These are phyloP conservation scores for Drosophila busckii DNA, from an alignment of 1,140 invertebrate genomes.

Conservation along the genomic window DNA sequence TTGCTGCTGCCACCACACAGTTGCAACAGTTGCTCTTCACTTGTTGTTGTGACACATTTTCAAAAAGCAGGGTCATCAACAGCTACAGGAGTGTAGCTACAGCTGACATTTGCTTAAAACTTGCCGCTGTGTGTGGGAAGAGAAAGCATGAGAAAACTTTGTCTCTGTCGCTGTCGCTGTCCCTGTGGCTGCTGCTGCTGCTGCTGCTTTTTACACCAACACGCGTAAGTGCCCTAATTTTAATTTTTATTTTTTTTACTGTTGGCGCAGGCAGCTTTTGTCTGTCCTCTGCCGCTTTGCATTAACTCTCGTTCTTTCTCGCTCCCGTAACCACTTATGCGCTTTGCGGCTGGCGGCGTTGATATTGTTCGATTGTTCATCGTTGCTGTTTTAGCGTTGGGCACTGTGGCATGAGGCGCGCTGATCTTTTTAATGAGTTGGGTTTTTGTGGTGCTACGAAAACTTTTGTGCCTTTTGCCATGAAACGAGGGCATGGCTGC, in stretches of 20 bases:
- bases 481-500: slow-evolving; percentile 53
- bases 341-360: slow-evolving; percentile 49
- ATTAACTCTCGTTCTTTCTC: neutral
- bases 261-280: slow-evolving; percentile 18
- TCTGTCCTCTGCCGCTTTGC: slow-evolving; percentile 9
- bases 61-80: slow-evolving; percentile 72
- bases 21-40: slow-evolving; percentile 71
- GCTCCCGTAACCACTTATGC: slow-evolving; percentile 4
- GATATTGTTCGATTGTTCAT: slow-evolving; percentile 72
- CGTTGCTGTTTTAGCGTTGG: slow-evolving; percentile 14
- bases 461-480: slow-evolving; percentile 58
- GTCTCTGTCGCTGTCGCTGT: slow-evolving; percentile 13
- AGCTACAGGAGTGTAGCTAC: slow-evolving; percentile 38
- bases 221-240: slow-evolving; percentile 73
- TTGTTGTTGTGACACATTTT: slow-evolving; percentile 75
- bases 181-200: neutral
- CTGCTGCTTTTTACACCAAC: slow-evolving; percentile 56
- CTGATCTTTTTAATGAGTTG: slow-evolving; percentile 75
- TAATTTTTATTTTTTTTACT: slow-evolving; percentile 24
- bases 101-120: slow-evolving; percentile 71
- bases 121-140: slow-evolving; percentile 24
- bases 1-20: slow-evolving; percentile 10
- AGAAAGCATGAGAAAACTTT: slow-evolving; percentile 47
- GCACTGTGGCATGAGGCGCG: slow-evolving; percentile 15
- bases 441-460: slow-evolving; percentile 59